Percentiles rank a stretch among this genome's conserved stretches.
phyloP scores from a whole-genome alignment of 2,113 vertebrate genomes.

The Gallinago media region DNA sequence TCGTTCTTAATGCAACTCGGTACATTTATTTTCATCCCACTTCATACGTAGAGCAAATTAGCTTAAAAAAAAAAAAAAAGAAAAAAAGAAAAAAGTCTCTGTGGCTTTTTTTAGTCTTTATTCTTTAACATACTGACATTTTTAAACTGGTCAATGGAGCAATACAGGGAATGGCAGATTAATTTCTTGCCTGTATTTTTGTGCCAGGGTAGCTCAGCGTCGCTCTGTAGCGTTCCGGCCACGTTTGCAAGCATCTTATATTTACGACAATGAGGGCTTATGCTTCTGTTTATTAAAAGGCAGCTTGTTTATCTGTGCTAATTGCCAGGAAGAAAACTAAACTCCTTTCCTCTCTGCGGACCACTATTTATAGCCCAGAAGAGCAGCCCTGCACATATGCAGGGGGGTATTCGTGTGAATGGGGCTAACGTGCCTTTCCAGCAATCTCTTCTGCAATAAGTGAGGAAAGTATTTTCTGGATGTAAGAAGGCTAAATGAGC shows the following conservation, averaged over 20 bases:
- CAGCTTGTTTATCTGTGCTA: conserved; percentile 35
- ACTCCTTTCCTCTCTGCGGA: not conserved
- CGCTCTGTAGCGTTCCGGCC: not conserved
- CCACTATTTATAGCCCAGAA: not conserved
- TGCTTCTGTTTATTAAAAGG: not conserved
- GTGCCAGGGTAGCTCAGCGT: not conserved
- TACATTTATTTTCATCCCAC: not conserved
- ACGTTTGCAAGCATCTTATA: not conserved
- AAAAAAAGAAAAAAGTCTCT: not conserved
- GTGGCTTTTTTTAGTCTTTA: not conserved
- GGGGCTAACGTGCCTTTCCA: not conserved
- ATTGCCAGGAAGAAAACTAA: conserved; percentile 35
- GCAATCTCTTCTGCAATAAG: not conserved
- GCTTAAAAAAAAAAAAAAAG: not conserved
- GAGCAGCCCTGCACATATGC: not conserved
- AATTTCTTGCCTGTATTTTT: conserved; percentile 1
- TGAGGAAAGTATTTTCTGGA: not conserved
- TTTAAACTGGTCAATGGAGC: not conserved
- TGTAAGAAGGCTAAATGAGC: not conserved
- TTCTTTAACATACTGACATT: not conserved
- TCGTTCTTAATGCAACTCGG: not conserved
- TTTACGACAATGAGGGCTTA: not conserved
- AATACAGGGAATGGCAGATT: not conserved
- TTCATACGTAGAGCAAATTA: fast-evolving
- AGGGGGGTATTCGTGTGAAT: not conserved